Evolutionary conservation across 2,888 invertebrate species (phyloP).

Genomic region (Pardosa pseudoannulata): DNA sequence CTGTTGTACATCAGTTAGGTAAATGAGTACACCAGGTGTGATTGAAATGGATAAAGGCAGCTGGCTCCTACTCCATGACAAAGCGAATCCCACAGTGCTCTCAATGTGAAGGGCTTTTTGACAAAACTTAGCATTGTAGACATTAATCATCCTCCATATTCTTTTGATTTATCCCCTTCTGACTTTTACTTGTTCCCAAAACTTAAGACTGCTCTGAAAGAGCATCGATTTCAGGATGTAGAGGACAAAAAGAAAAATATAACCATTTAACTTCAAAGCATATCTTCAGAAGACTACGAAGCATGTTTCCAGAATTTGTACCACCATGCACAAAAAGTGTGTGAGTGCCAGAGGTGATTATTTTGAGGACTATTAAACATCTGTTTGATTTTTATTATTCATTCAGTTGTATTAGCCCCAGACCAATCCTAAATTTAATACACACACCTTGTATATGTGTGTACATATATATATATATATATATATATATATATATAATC

Average conservation of each 20-base stretch:
- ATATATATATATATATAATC: too few species aligned
- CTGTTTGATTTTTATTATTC: not conserved
- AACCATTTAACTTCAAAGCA: not conserved
- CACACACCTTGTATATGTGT: not conserved
- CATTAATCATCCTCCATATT: too few species aligned
- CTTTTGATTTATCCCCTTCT: too few species aligned
- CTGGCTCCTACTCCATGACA: constrained; percentile 16
- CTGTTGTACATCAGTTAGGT: not conserved
- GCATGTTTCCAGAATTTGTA: constrained; percentile 15
- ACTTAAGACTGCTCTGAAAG: too few species aligned
- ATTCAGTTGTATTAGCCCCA: not conserved
- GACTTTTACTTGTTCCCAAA: too few species aligned
- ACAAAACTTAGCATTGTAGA: not conserved
- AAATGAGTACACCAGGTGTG: not conserved
- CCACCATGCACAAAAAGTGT: constrained; percentile 8
- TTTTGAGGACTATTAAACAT: constrained; percentile 3
- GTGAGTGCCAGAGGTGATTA: not conserved
- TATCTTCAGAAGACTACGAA: constrained; percentile 19
- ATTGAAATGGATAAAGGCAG: not conserved
- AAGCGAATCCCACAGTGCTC: not conserved
- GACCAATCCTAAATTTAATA: not conserved
- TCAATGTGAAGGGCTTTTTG: not conserved
- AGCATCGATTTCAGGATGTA: constrained; percentile 17
- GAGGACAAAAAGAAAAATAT: not conserved
- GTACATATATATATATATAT: too few species aligned